Base-by-base conservation (phyloP, 2,888 invertebrate species). In the Arrhopalites spinosus region DNA sequence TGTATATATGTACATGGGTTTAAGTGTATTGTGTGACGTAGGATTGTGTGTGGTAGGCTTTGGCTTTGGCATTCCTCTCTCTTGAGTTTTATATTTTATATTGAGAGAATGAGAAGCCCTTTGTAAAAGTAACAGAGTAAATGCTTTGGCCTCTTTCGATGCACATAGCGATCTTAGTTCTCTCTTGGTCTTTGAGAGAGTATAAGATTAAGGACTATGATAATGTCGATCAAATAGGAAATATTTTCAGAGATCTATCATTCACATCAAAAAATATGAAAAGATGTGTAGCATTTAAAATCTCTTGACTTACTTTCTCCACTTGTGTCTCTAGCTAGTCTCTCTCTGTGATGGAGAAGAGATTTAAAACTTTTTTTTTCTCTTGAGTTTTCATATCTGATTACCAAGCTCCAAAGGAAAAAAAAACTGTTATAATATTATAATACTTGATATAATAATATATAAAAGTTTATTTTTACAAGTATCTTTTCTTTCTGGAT, bases 181-280 rank as follows among this genome's bases (percentile, higher is more conserved):
- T 64, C 36, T 13, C 30, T 36, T 20, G 43, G 61, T 30, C 71
- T 59, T 36, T 1, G 25, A 20, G 7, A 50, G 61, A 69, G 70
- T 70, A 69, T 47, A 70, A 75, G 75, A 75, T 75, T 70, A 75
- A 61, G 27, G n/a, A 47, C 47, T 8, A 45, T 61, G 75, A 75
- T 75, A 75, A 20, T 75, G 75, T 75, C 70, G 63, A 75, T 75
- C 75, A 75, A n/a, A 69, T 63, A 70, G 43, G 69, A 75, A 74
- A 74, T 66, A 66, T 50, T 74, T 56, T 74, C 68, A 74, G 36
- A 36, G 63, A 75, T 70, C 75, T 75, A 70, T 64, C 75, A 75
- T 75, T 75, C 68, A 45, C 61, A 75, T 75, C 68, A 74, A 74
- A 74, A 30, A 63, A 63, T n/a, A 64, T 25, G 17, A 27, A 27